Conservation (phyloP, 2,113 vertebrate genomes). For the Sapayoa aenigma region DNA sequence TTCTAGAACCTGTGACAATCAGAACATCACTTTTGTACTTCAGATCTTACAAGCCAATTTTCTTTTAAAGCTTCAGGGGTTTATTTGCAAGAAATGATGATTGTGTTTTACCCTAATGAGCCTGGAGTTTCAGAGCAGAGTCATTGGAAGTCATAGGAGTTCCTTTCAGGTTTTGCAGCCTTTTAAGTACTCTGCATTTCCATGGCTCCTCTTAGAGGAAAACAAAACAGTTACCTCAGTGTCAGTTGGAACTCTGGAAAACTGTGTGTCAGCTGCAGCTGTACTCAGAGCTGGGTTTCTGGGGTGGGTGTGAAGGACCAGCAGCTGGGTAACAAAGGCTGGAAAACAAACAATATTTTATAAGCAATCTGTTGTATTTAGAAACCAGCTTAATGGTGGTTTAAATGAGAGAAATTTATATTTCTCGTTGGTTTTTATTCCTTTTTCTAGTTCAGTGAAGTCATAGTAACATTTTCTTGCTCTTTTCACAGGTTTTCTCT, state of each 20-base stretch:
- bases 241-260: not conserved
- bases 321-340: not conserved
- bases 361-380: not conserved
- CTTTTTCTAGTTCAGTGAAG: not conserved
- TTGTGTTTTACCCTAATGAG: not conserved
- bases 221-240: not conserved
- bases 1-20: not conserved
- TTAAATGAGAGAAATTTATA: not conserved
- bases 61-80: not conserved
- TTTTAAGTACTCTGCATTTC: not conserved
- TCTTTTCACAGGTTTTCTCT: conserved; percentile 88
- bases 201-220: not conserved
- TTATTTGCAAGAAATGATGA: not conserved
- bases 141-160: not conserved
- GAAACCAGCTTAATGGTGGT: not conserved
- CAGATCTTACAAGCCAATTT: not conserved
- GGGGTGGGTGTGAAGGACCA: not conserved
- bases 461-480: not conserved
- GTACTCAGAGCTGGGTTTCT: not conserved
- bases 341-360: not conserved
- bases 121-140: not conserved
- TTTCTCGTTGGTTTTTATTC: not conserved
- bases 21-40: not conserved
- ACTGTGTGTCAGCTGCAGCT: not conserved
- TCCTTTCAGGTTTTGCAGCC: not conserved